Conservation (phyloP, 23 tunicate genomes). For the Ascidia mentula region DNA sequence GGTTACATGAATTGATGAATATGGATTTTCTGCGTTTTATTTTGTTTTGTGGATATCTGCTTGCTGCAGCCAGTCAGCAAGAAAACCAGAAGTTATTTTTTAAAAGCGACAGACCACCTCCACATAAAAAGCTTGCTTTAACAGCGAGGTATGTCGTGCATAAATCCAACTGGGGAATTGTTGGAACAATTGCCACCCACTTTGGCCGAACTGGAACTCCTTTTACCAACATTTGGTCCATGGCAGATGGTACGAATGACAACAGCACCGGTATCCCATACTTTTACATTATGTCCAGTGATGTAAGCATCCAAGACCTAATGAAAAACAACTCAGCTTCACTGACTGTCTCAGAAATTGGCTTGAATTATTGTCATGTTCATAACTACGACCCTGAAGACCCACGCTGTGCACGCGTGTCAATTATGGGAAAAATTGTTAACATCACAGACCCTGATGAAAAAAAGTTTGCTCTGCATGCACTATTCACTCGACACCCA, state of each 20-base stretch:
- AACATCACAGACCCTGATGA: slow-evolving; percentile 36
- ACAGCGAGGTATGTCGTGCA: slow-evolving; percentile 12
- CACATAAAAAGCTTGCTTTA: not conserved
- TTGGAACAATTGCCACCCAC: slow-evolving; percentile 58
- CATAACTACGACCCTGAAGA: slow-evolving; percentile 46
- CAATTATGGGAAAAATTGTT: slow-evolving; percentile 65
- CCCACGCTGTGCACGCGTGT: slow-evolving; percentile 76
- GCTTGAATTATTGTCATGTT: slow-evolving; percentile 49
- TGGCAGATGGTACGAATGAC: slow-evolving; percentile 70
- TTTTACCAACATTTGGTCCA: slow-evolving; percentile 73
- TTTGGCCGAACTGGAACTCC: slow-evolving; percentile 41
- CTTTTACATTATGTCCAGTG: slow-evolving; percentile 27
- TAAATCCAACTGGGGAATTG: slow-evolving; percentile 32
- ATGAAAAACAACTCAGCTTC: slow-evolving; percentile 34
- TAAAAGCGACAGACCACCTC: not conserved
- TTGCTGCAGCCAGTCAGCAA: not conserved
- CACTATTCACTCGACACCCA: slow-evolving; percentile 77
- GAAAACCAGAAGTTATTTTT: not conserved
- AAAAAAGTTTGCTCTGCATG: slow-evolving; percentile 52
- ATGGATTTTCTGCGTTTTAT: not conserved
- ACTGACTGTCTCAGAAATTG: slow-evolving; percentile 55
- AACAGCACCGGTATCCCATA: slow-evolving; percentile 91
- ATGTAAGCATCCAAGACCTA: slow-evolving; percentile 39
- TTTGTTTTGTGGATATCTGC: not conserved
- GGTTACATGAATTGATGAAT: too few species aligned